Base-by-base conservation (phyloP, 2,797 vertebrate genomes). In the Sphaeramia orbicularis region DNA sequence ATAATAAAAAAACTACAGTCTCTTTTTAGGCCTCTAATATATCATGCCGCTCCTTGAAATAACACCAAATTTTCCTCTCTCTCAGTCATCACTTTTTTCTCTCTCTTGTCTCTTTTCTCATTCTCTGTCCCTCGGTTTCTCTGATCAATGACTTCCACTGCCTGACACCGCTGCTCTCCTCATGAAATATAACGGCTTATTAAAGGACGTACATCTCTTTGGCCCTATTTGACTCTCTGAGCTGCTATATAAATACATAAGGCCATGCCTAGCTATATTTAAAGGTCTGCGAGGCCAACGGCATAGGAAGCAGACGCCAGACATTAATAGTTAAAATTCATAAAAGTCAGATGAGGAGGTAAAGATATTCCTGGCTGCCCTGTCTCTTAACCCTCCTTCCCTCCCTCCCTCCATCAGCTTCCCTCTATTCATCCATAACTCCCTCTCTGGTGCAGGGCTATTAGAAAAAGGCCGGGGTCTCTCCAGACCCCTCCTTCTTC, bases 241-340 rank as follows among this genome's bases (percentile, higher is more conserved):
- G 84, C 73, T 59, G 55, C 76, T 84, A 84, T 74, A 89, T 86
- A 91, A 90, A 86, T 91, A 90, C 84, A 86, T 83, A 80, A 71
- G 60, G 82, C 74, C 54, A 55, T 18, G 79, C 51, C 14, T 19
- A 59, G 85, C 71, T 86, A 81, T 86, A 81, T 89, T 86, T 88
- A 87, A 91, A 88, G 88, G 88, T 87, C 83, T 60, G 74, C 12
- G 7, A 67, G 86, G 84, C 78, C 78, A 79, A 49, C 65, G 73
- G 81, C 80, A 66, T 58, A 73, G 81, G 79, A 91, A 89, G 80
- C 75, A 72, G 86, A 82, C 78, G 43, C 70, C 50, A 52, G 62
- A 55, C 90, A 95, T 94, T 92, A 94, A 94, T 94, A 93, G 91
- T 93, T 94, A 94, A 94, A 93, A 93, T 94, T 93, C 93, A 95